Conservation (phyloP, 2,113 vertebrate species). For the Neopipo cinnamomea region DNA sequence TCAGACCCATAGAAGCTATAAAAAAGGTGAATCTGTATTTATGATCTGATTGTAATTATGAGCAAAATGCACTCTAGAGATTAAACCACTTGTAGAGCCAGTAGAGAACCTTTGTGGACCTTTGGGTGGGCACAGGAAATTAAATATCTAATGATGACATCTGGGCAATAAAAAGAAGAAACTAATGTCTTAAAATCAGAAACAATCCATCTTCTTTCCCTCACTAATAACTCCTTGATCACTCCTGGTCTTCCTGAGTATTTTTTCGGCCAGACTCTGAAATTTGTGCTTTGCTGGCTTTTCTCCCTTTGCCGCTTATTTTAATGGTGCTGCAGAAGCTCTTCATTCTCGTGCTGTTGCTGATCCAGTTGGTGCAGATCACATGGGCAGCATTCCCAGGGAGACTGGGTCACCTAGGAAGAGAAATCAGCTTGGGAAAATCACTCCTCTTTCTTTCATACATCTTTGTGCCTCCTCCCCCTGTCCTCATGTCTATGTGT, state of each 20-base stretch:
- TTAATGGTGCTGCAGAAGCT: conserved; percentile 55
- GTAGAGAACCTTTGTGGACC: background rate
- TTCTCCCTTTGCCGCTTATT: conserved; percentile 39
- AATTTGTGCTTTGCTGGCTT: conserved; percentile 59
- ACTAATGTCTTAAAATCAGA: background rate
- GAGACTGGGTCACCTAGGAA: conserved; percentile 59
- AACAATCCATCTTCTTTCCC: background rate
- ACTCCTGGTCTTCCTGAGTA: background rate
- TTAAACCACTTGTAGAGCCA: background rate
- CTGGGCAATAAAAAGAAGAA: background rate
- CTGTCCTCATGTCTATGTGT: background rate
- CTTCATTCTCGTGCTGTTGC: conserved; percentile 25
- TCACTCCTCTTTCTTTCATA: conserved; percentile 54
- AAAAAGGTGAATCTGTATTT: background rate
- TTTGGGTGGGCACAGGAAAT: background rate
- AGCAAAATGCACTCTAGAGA: background rate
- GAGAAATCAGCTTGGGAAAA: conserved; percentile 74
- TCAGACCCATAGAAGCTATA: background rate
- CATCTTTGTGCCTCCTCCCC: background rate
- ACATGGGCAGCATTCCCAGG: conserved; percentile 60
- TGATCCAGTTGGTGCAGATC: conserved; percentile 58
- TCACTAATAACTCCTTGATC: background rate
- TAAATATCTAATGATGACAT: background rate
- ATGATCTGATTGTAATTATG: background rate
- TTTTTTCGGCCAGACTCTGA: background rate